phyloP scores from a whole-genome alignment of 2,888 invertebrate genomes.

The Polymixis flavicincta region DNA sequence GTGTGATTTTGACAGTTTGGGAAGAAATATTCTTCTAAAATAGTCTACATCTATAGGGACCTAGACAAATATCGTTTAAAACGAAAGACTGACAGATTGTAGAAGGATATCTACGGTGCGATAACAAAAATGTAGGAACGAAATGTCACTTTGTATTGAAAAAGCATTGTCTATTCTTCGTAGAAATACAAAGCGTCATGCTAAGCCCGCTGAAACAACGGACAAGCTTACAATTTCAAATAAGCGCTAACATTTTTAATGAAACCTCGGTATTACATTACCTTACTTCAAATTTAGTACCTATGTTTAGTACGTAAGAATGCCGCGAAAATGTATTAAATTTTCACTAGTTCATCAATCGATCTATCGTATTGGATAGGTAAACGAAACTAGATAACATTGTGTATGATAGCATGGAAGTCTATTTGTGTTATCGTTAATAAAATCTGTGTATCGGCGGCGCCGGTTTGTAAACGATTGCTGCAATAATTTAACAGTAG shows the following conservation, averaged over 20 bases:
- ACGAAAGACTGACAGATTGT: no score
- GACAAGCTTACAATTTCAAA: conserved; percentile 12
- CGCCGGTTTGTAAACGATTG: background rate
- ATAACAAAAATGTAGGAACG: no score
- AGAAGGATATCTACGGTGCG: no score
- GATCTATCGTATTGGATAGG: background rate
- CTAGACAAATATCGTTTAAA: no score
- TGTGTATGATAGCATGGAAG: background rate
- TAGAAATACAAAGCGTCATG: no score
- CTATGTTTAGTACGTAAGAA: background rate
- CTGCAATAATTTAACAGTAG: background rate
- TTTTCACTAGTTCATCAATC: background rate
- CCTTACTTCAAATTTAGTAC: background rate
- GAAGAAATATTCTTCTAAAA: no score
- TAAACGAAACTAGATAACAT: conserved; percentile 7
- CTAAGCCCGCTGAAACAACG: no score
- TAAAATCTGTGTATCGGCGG: conserved; percentile 7
- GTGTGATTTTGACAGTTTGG: no score
- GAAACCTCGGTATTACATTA: conserved; percentile 1
- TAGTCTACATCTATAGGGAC: no score
- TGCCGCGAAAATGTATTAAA: background rate
- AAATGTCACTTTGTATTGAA: no score
- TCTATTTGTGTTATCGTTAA: conserved; percentile 11
- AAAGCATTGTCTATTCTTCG: no score
- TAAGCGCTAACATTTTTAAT: background rate